A percentile compares a stretch with the other conserved stretches of the same genome.
Evolutionary conservation across 1,140 invertebrate species (phyloP).

Genomic region (Pseudoatta argentina): DNA sequence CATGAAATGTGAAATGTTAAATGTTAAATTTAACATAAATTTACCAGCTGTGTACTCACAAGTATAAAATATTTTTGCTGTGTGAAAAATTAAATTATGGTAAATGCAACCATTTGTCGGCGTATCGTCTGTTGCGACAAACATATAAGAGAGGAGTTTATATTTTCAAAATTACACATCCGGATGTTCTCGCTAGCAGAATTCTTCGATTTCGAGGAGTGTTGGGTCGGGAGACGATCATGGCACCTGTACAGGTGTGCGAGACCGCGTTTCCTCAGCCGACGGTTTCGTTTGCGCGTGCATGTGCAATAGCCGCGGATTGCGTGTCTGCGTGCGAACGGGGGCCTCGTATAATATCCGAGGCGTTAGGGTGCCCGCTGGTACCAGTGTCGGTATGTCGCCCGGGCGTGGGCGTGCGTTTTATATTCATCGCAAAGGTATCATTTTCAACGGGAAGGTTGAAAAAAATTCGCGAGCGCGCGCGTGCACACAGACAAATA

Average conservation of each 20-base stretch:
- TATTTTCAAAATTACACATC: constrained; percentile 28
- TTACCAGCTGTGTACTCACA: no score
- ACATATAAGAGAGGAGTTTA: neutral
- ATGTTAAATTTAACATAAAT: no score
- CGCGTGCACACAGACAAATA: constrained; percentile 66
- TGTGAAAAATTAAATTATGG: no score
- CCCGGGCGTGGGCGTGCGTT: constrained; percentile 73
- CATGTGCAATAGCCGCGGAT: constrained; percentile 29
- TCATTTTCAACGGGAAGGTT: constrained; percentile 77
- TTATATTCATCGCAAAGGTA: constrained; percentile 77
- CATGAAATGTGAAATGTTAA: no score
- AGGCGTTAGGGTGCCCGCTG: constrained; percentile 60
- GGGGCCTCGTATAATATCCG: constrained; percentile 74
- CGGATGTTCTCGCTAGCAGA: constrained; percentile 53
- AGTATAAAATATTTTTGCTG: no score
- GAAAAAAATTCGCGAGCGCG: constrained; percentile 57
- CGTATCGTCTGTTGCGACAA: neutral
- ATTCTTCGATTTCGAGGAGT: constrained; percentile 63
- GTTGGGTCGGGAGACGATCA: constrained; percentile 9
- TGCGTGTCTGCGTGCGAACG: constrained; percentile 60
- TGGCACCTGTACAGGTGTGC: constrained; percentile 70
- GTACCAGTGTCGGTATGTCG: constrained; percentile 73
- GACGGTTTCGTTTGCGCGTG: constrained; percentile 54
- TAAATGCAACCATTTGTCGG: no score
- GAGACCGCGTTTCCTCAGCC: constrained; percentile 7